Base-by-base conservation (phyloP, 2,888 invertebrate genomes). In the Sussaba pulchella region DNA sequence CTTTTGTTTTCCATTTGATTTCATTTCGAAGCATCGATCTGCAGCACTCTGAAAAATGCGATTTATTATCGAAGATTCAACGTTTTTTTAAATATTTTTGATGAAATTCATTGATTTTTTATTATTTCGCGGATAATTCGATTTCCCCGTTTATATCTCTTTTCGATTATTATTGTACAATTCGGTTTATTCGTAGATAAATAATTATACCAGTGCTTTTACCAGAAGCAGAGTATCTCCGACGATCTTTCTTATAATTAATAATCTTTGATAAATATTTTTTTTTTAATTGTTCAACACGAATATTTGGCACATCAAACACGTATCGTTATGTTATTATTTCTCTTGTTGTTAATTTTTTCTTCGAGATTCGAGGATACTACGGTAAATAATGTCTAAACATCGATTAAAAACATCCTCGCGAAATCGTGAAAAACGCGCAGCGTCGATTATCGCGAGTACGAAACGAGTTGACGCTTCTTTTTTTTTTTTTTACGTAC, bases 291-390 rank as follows among this genome's bases (percentile, higher is more conserved):
- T 90, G 87, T 85, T 82, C 89, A 91, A 91, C 90, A 90, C 85
- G 88, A 88, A 86, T 90, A 90, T 91, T 91, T 91, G 91, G 91
- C 91, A 91, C 91, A 92, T 90, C 84, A 87, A 89, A 91, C 91
- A 91, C 84, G 57, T 78, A 86, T 83, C 69, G 74, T 83, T 74
- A 70, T 77, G 47, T 26, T 21, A n/a, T 45, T 75, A 70, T 71
- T 78, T 67, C 72, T 69, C 61, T 80, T 70, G 39, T 74, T 26
- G 6, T 71, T 5, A 31, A 45, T 52, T 50, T 59, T 36, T 64
- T 43, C 3, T 47, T 61, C 9, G 14, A 54, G 57, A 19, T 59
- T 64, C 43, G 17, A 59, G 64, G 39, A 59, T 43, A 66, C 59
- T 74, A 78, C 41, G 39, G 43, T 64, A 69, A n/a, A n/a, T 43